A percentile compares a stretch with the other conserved stretches of the same genome.
Conservation (phyloP, 2,797 vertebrate genomes). For the Pelochelys cantorii region DNA sequence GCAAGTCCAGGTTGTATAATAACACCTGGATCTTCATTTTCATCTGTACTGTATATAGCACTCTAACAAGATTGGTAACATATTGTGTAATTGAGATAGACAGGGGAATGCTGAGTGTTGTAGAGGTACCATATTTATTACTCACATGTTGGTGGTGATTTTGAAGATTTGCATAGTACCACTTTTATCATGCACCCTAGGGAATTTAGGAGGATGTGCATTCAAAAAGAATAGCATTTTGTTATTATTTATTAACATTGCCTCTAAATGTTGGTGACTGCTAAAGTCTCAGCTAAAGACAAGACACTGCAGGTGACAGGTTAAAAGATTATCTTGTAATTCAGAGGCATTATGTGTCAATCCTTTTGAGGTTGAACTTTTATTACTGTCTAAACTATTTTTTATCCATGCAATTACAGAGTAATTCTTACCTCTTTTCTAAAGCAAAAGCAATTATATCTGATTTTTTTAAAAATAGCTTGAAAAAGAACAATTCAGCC, state of each 20-base stretch:
- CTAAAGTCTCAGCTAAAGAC: conserved; percentile 11
- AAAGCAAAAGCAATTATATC: conserved; percentile 52
- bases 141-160: neutral
- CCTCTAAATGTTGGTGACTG: conserved; percentile 18
- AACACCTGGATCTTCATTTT: neutral
- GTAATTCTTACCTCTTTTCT: conserved; percentile 59
- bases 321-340: conserved; percentile 63
- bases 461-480: conserved; percentile 51
- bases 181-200: neutral
- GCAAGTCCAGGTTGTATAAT: neutral
- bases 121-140: neutral
- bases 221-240: conserved; percentile 23
- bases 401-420: conserved; percentile 45
- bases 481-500: neutral
- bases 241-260: neutral
- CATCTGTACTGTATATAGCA: no score
- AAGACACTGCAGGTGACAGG: conserved; percentile 21
- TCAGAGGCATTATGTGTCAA: conserved; percentile 57
- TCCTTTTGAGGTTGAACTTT: conserved; percentile 57
- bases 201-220: neutral
- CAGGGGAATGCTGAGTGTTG: neutral
- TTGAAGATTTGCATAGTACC: neutral
- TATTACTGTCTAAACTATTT: conserved; percentile 49
- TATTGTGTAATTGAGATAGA: neutral
- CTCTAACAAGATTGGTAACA: fast-evolving